Conservation (phyloP, 2,797 vertebrate genomes). For the Alcedo atthis region DNA sequence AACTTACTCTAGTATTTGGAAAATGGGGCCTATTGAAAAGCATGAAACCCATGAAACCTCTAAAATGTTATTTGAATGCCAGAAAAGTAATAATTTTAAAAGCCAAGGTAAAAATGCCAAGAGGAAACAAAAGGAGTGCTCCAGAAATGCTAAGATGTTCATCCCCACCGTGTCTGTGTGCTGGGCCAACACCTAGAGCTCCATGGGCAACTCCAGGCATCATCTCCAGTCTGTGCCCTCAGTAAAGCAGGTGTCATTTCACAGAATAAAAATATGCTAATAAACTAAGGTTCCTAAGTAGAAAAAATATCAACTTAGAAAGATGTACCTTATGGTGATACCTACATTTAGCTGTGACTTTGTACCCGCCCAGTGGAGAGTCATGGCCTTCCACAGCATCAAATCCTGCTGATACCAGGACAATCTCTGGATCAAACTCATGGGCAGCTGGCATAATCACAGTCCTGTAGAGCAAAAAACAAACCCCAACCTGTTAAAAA, state of each 20-base stretch:
- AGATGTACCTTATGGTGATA: neutral
- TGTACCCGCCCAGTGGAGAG: slow-evolving; percentile 84
- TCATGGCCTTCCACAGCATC: slow-evolving; percentile 84
- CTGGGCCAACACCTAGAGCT: rapidly evolving
- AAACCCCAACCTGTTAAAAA: slow-evolving; percentile 34
- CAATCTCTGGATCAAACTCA: slow-evolving; percentile 82
- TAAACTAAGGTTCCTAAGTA: neutral
- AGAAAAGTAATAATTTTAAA: slow-evolving; percentile 32
- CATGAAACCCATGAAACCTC: slow-evolving; percentile 36
- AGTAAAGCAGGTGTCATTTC: neutral
- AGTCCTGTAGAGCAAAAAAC: slow-evolving; percentile 70
- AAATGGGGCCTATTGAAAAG: slow-evolving; percentile 16
- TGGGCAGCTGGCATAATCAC: slow-evolving; percentile 83
- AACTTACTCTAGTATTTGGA: slow-evolving; percentile 26
- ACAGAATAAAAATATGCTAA: neutral
- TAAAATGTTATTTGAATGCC: slow-evolving; percentile 28
- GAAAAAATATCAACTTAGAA: neutral
- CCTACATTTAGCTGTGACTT: slow-evolving; percentile 86
- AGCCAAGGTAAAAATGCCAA: neutral
- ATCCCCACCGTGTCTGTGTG: neutral
- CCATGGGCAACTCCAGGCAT: neutral
- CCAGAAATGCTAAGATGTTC: neutral
- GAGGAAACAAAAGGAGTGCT: neutral
- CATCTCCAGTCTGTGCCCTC: neutral
- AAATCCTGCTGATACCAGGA: slow-evolving; percentile 85